A percentile compares a stretch with the other conserved stretches of the same genome.
These are phyloP conservation scores for Muscicapa comitata DNA, from an alignment of 2,797 vertebrate genomes.

Conservation along the genomic window DNA sequence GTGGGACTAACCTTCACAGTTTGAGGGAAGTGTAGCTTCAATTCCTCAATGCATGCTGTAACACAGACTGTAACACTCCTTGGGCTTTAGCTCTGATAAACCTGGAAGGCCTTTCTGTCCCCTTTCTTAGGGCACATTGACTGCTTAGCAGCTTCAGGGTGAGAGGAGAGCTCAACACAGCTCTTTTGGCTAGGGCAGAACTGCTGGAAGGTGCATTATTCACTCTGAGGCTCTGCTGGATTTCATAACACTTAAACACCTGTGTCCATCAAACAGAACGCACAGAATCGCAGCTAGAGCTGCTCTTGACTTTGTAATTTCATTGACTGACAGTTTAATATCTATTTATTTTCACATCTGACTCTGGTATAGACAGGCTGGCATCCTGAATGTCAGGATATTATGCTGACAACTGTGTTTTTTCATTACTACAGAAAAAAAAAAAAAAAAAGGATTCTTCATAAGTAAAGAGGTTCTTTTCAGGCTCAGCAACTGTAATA, in stretches of 20 bases:
- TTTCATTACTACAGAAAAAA: constrained; percentile 42
- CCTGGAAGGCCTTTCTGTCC: not conserved
- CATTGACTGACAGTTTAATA: constrained; percentile 88
- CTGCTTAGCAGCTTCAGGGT: constrained; percentile 8
- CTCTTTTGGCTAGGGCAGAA: constrained; percentile 67
- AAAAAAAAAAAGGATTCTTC: constrained; percentile 33
- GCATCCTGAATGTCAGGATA: constrained; percentile 80
- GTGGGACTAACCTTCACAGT: constrained; percentile 36
- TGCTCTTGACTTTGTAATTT: constrained; percentile 83
- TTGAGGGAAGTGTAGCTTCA: not conserved
- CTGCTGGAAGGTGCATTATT: constrained; percentile 69
- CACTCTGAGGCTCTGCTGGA: constrained; percentile 68
- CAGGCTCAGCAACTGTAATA: constrained; percentile 49
- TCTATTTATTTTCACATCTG: constrained; percentile 87
- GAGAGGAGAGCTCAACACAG: constrained; percentile 60
- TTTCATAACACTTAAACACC: constrained; percentile 80
- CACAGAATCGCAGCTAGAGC: constrained; percentile 75
- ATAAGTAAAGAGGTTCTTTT: constrained; percentile 66
- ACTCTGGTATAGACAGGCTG: constrained; percentile 79
- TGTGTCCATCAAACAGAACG: constrained; percentile 79
- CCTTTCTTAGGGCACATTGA: constrained; percentile 12
- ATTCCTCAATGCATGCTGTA: not conserved
- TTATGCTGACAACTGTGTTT: constrained; percentile 79
- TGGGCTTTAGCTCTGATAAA: constrained; percentile 30
- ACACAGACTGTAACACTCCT: not conserved